Evolutionary conservation across 2,113 vertebrate species (phyloP).

Genomic region (Daboia siamensis): DNA sequence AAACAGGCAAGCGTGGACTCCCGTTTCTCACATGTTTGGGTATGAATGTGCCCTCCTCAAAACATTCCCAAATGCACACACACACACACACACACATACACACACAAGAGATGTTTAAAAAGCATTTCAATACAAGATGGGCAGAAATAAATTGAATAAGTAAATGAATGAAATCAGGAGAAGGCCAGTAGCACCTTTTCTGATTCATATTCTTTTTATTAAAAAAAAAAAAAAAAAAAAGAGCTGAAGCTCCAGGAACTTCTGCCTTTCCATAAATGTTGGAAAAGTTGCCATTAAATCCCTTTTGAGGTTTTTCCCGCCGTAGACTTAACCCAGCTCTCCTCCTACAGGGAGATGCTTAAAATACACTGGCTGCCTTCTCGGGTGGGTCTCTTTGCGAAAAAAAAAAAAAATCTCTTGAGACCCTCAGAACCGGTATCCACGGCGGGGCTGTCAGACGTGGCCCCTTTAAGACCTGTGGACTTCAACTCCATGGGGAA

Average conservation of each 20-base stretch:
- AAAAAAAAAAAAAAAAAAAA: not conserved
- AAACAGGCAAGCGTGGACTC: not conserved
- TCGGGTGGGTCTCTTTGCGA: accelerated
- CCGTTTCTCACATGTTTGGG: not conserved
- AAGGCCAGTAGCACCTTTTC: not conserved
- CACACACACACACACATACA: no score
- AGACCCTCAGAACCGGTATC: not conserved
- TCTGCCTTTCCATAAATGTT: not conserved
- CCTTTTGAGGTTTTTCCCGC: not conserved
- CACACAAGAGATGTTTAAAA: not conserved
- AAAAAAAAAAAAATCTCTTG: not conserved
- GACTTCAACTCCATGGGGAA: not conserved
- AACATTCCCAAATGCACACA: not conserved
- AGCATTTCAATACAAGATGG: not conserved
- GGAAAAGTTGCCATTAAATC: not conserved
- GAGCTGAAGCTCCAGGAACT: not conserved
- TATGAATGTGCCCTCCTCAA: not conserved
- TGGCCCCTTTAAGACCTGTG: not conserved
- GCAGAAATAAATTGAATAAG: not conserved
- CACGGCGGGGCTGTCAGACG: not conserved
- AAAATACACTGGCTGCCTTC: not conserved
- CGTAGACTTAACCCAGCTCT: not conserved
- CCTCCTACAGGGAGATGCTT: not conserved
- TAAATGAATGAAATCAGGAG: not conserved
- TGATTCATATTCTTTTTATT: not conserved